Base-by-base conservation (phyloP, 2,113 vertebrate species). In the Ibidorhyncha struthersii region DNA sequence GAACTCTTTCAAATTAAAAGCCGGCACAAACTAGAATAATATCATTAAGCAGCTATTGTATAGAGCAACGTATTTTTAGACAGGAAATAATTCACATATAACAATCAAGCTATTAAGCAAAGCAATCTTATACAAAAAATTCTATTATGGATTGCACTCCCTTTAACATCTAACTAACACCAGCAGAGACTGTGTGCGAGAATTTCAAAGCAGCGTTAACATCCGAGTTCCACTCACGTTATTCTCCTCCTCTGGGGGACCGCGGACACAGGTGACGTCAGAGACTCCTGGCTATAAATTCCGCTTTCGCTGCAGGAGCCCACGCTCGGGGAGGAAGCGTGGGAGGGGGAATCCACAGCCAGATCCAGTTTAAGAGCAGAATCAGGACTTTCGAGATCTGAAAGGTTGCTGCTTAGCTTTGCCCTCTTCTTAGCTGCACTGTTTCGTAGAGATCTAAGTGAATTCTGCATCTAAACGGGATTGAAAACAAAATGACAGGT, bases 381-480 rank as follows among this genome's bases (percentile, higher is more conserved):
- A 77, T 99, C 99, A 0, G 99, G 99, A 67, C 99, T 99, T 86
- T 99, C 99, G 27, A 98, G 98, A 29, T 99, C 98, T 2, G 98
- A 98, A 38, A 98, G 65, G 83, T 97, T 98, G 63, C 98, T 94
- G 86, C 97, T 99, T 13, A 98, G 98, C 96, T 98, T 99, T 2
- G 99, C 99, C 84, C 99, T 98, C 96, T 99, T 99, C 97, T 99
- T 99, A 52, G 99, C 99, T 1, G 99, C 99, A 1, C 99, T 99
- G 94, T 98, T 99, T 23, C 98, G 98, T 66, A 99, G 96, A 17
- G 98, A 99, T 6, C 99, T 96, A 26, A 99, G 98, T 2, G 98
- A 99, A 89, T 98, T 99, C 95, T 99, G 97, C 99, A 99, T 99
- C 99, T 99, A 93, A 4, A 56, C 49, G 49, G 63, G 23, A 62